Percentiles rank a stretch among this genome's conserved stretches.
Conservation (phyloP, 2,113 vertebrate species). For the Diphyllodes magnificus region DNA sequence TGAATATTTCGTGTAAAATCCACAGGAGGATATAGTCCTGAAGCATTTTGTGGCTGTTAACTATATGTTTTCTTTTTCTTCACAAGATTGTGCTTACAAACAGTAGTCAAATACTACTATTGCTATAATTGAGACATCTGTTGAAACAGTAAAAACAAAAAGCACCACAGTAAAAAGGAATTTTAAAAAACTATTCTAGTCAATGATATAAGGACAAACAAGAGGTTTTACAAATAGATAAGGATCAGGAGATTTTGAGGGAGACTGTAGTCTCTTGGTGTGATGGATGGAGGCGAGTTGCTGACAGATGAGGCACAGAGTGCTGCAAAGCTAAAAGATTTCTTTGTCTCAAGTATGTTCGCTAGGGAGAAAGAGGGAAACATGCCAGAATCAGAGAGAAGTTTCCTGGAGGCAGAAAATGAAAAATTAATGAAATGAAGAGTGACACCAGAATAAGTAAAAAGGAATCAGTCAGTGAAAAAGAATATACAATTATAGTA, state of each 20-base stretch:
- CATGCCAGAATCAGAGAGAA: slow-evolving; percentile 62
- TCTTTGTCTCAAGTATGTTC: slow-evolving; percentile 63
- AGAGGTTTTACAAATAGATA: slow-evolving; percentile 52
- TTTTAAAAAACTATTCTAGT: not conserved
- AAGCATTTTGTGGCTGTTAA: not conserved
- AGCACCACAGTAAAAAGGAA: not conserved
- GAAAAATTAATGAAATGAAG: slow-evolving; percentile 69
- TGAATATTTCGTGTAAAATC: not conserved
- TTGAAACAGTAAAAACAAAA: not conserved
- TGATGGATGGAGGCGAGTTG: slow-evolving; percentile 53
- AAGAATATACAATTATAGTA: not conserved
- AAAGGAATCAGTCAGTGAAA: slow-evolving; percentile 45
- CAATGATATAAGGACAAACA: slow-evolving; percentile 23
- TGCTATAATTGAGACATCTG: slow-evolving; percentile 18
- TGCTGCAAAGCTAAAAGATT: slow-evolving; percentile 62
- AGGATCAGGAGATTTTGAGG: slow-evolving; percentile 31
- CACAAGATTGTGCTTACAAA: not conserved
- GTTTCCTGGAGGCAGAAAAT: slow-evolving; percentile 68
- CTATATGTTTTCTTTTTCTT: not conserved
- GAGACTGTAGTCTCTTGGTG: slow-evolving; percentile 24
- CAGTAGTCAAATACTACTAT: not conserved
- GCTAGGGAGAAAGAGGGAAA: slow-evolving; percentile 57
- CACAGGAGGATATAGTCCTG: not conserved
- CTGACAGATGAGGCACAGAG: slow-evolving; percentile 61
- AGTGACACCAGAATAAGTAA: slow-evolving; percentile 63